These are phyloP conservation scores for Oriolus oriolus DNA, from an alignment of 2,113 vertebrate species.

Conservation along the genomic window DNA sequence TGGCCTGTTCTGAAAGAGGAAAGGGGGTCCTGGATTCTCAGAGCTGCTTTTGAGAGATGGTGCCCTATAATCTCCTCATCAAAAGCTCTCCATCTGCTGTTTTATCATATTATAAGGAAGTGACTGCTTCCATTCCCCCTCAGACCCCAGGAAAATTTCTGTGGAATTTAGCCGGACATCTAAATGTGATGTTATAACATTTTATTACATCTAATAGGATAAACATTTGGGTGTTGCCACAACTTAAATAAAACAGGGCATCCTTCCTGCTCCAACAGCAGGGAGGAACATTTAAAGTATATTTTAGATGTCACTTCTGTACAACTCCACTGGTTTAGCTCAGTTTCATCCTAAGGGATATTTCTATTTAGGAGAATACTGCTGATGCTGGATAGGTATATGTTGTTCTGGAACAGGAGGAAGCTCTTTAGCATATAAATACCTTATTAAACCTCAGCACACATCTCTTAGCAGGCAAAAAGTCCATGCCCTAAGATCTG, in stretches of 20 bases:
- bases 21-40: neutral
- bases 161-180: neutral
- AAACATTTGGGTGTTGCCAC: neutral
- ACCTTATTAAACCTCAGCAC: neutral
- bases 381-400: neutral
- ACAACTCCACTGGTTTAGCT: neutral
- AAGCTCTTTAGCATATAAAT: neutral
- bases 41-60: neutral
- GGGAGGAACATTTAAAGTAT: neutral
- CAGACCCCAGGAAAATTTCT: neutral
- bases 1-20: neutral
- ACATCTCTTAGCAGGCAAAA: slow-evolving; percentile 22
- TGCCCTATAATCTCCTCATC: neutral
- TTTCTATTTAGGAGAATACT: neutral
- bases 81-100: neutral
- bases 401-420: neutral
- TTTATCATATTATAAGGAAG: neutral
- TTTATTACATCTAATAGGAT: neutral
- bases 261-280: neutral
- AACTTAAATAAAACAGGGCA: neutral
- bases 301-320: neutral
- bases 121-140: neutral
- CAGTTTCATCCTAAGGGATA: neutral
- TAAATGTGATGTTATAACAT: neutral
- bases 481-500: neutral